Evolutionary conservation across 1,140 invertebrate genomes (phyloP).

Genomic region (Diuraphis noxia): DNA sequence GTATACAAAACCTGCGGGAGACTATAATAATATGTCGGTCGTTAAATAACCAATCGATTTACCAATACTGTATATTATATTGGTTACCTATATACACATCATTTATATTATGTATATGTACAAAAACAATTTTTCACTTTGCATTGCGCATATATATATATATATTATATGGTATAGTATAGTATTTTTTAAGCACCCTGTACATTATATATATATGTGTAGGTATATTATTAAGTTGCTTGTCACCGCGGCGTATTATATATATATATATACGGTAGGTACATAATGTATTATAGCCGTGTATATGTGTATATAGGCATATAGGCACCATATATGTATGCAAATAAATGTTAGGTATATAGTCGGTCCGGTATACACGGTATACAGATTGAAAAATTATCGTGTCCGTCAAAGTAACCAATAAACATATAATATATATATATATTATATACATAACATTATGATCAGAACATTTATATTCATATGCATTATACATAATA

Average conservation of each 20-base stretch:
- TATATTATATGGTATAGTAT: too few relatives aligned
- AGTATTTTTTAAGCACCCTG: neutral
- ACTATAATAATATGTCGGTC: neutral
- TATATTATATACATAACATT: neutral
- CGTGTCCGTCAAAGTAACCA: neutral
- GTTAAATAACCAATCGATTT: neutral
- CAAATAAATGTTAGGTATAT: neutral
- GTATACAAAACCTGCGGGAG: neutral
- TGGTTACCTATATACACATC: too few relatives aligned
- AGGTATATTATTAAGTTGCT: neutral
- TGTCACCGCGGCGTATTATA: neutral
- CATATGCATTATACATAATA: neutral
- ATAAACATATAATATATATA: neutral
- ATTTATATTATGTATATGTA: too few relatives aligned
- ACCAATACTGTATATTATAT: neutral
- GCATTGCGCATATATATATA: neutral
- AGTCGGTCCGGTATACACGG: neutral
- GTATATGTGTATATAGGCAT: too few relatives aligned
- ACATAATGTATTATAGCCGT: neutral
- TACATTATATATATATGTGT: too few relatives aligned
- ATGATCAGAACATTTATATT: neutral
- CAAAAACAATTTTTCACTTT: neutral
- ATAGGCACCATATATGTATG: neutral
- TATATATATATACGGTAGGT: too few relatives aligned
- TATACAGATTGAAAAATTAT: slow-evolving; percentile 10